A percentile compares a stretch with the other conserved stretches of the same genome.
Conservation (phyloP, 2,113 vertebrate genomes). For the Montifringilla adamsi region DNA sequence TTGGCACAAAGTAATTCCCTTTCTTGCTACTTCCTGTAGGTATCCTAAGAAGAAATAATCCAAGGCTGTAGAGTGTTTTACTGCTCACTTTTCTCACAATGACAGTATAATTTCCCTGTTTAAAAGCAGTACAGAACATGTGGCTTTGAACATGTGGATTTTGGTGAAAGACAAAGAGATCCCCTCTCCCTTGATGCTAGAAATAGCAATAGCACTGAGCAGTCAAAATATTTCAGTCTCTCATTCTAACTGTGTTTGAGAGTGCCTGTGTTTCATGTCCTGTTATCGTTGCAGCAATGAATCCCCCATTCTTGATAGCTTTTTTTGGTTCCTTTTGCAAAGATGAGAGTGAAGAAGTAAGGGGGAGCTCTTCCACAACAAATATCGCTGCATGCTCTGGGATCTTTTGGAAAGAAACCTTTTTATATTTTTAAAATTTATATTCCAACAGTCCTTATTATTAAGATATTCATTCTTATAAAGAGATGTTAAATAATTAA, state of each 20-base stretch:
- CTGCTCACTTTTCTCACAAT: background rate
- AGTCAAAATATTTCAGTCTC: background rate
- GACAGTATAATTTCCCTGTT: background rate
- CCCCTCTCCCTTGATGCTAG: background rate
- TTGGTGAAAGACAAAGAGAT: background rate
- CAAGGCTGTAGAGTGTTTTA: background rate
- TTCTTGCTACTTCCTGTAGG: background rate
- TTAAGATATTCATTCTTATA: constrained; percentile 78
- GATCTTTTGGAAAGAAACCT: constrained; percentile 65
- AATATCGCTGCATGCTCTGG: constrained; percentile 50
- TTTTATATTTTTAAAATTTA: background rate
- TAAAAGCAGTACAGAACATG: background rate
- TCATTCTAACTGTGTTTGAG: background rate
- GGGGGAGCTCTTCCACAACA: constrained; percentile 83
- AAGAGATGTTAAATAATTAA: constrained; percentile 75
- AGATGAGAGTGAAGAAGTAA: constrained; percentile 72
- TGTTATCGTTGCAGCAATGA: constrained; percentile 13
- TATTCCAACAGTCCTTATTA: constrained; percentile 61
- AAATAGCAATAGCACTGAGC: background rate
- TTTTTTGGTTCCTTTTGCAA: constrained; percentile 53
- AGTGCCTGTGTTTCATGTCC: background rate
- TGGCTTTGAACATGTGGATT: background rate
- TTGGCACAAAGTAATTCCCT: background rate
- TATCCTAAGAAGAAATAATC: background rate
- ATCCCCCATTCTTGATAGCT: background rate